A percentile compares a stretch with the other conserved stretches of the same genome.
phyloP scores from a whole-genome alignment of 2,797 vertebrate genomes.

The Hephaestus fuliginosus region DNA sequence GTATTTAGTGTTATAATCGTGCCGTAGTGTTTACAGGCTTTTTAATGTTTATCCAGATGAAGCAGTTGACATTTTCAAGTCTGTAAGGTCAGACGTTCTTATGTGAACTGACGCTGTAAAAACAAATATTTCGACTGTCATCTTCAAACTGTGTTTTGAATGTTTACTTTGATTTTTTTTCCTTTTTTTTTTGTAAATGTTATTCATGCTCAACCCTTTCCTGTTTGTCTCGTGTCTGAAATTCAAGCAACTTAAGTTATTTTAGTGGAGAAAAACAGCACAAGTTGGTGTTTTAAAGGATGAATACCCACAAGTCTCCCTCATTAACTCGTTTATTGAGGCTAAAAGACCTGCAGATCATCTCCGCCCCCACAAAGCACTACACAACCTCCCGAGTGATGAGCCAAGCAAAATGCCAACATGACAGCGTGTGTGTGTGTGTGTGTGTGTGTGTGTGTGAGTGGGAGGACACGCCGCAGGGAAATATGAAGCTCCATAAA shows the following conservation, averaged over 20 bases:
- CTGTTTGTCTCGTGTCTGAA: background rate
- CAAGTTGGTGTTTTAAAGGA: background rate
- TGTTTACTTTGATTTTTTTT: too few relatives aligned
- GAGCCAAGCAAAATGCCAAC: constrained; percentile 19
- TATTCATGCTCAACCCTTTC: too few relatives aligned
- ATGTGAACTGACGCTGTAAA: too few relatives aligned
- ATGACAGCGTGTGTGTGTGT: constrained; percentile 2
- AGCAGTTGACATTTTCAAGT: too few relatives aligned
- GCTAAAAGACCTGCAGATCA: constrained; percentile 18
- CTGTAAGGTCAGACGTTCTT: too few relatives aligned
- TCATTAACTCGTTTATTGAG: constrained; percentile 5
- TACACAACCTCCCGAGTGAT: constrained; percentile 10
- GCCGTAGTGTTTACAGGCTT: too few relatives aligned
- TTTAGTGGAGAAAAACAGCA: background rate
- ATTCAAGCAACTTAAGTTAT: background rate
- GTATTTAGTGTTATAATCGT: too few relatives aligned
- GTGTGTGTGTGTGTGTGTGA: constrained; percentile 14
- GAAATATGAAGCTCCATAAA: constrained; percentile 19
- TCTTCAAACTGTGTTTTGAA: too few relatives aligned
- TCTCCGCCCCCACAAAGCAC: constrained; percentile 10
- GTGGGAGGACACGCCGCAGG: constrained; percentile 14
- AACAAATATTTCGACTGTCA: too few relatives aligned
- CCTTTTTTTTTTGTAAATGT: too few relatives aligned
- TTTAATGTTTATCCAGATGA: too few relatives aligned
- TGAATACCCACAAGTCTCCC: background rate